A percentile compares a stretch with the other conserved stretches of the same genome.
Conservation (phyloP, 2,113 vertebrate genomes). For the Poeciliopsis retropinna region DNA sequence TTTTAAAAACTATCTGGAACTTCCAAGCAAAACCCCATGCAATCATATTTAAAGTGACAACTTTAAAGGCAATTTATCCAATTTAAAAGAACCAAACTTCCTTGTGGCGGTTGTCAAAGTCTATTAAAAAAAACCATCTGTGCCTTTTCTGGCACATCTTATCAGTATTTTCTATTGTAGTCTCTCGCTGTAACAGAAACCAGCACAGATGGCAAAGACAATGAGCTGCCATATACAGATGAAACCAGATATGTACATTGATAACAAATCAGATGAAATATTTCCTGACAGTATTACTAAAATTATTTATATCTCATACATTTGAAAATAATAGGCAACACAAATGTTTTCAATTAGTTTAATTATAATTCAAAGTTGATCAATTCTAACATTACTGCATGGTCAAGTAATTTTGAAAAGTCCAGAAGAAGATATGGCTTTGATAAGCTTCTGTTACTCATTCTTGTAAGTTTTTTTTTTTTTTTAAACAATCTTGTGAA, state of each 20-base stretch:
- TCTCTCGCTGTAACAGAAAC: conserved; percentile 25
- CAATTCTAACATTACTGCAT: neutral
- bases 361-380: neutral
- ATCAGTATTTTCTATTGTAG: conserved; percentile 25
- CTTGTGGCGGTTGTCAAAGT: conserved; percentile 35
- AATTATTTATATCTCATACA: neutral
- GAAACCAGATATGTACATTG: neutral
- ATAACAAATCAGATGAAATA: neutral
- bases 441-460: too few relatives aligned
- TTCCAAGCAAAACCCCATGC: conserved; percentile 20
- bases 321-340: neutral
- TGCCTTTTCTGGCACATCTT: conserved; percentile 12
- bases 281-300: neutral
- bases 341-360: neutral
- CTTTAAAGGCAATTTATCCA: conserved; percentile 39
- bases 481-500: too few relatives aligned
- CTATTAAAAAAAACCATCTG: conserved; percentile 27
- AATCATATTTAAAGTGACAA: conserved; percentile 33
- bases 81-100: conserved; percentile 33
- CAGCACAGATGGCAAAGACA: conserved; percentile 8
- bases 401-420: neutral
- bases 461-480: too few relatives aligned
- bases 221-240: neutral
- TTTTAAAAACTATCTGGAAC: conserved; percentile 19
- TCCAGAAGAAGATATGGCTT: neutral